Percentiles rank a stretch among this genome's conserved stretches.
Evolutionary conservation across 2,113 vertebrate species (phyloP).

Genomic region (Tragelaphus buxtoni): DNA sequence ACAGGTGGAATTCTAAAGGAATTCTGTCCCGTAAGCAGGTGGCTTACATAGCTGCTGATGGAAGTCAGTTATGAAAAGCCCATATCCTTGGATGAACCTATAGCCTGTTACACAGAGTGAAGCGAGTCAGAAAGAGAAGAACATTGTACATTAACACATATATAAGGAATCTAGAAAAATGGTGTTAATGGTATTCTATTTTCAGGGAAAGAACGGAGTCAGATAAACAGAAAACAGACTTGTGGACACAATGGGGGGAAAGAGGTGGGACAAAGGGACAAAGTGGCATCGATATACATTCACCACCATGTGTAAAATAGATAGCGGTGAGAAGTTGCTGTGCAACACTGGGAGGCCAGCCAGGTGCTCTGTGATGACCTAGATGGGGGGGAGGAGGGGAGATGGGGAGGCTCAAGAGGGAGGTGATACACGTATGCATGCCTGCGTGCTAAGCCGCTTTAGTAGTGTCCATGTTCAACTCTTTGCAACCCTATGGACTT

Average conservation of each 20-base stretch:
- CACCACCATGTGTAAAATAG: too few relatives aligned
- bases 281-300: neutral
- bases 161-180: neutral
- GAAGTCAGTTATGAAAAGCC: neutral
- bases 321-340: too few relatives aligned
- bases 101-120: neutral
- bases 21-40: neutral
- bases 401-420: too few relatives aligned
- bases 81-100: neutral
- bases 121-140: neutral
- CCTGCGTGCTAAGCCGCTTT: too few relatives aligned
- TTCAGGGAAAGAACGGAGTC: neutral
- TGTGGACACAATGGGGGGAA: neutral
- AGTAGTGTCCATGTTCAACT: too few relatives aligned
- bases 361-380: too few relatives aligned
- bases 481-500: neutral
- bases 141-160: neutral
- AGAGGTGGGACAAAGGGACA: neutral
- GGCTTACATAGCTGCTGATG: neutral
- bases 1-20: neutral
- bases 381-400: rapidly evolving
- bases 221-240: neutral
- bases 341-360: too few relatives aligned
- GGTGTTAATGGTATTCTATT: neutral
- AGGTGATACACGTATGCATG: too few relatives aligned